Evolutionary conservation across 2,113 vertebrate species (phyloP), one percentile per base, ranked within the genome.

Genomic region (Cromileptes altivelis): DNA sequence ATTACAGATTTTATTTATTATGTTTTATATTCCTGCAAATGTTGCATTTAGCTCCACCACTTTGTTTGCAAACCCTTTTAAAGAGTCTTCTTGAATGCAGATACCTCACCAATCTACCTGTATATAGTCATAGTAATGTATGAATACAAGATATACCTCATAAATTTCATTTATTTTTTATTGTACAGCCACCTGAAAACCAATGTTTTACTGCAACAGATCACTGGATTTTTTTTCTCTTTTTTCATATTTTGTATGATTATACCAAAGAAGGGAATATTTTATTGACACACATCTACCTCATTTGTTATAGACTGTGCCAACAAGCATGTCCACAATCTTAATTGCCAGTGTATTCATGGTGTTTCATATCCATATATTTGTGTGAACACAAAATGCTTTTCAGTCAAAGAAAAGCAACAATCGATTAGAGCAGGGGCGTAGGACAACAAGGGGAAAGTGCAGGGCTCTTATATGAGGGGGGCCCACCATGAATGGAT

Each of bases 201-300:
- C 79, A 83, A 85, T 87, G 81, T 91, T 94, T 90, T 90, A 76
- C 23, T 91, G 93, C 82, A 89, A 88, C 61, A 80, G 78, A 92
- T 94, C 91, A 93, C 92, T 94, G 93, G 92, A 88, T 92, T 90
- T 78, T 13, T 79, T 60, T 49, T 61, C 57, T 61, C 57, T 61
- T 71, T 74, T 85, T 72, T 91, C 85, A 88, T 91, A 78, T 87
- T 89, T 92, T 93, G 83, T 94, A 91, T 89, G 80, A 89, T 90
- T 92, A 93, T 93, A 95, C 95, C 95, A 94, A 94, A 96, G 95
- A 95, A 94, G 93, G 94, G 91, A 84, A 89, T 95, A 92, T 82
- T 74, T 92, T 83, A 10, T 91, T 90, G 89, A 81, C 80, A 94
- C 90, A 92, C 93, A 95, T 95, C 97, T 97, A 97, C 97, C 97